Base-by-base conservation (phyloP, 2,888 invertebrate species). In the Torymus texanus region DNA sequence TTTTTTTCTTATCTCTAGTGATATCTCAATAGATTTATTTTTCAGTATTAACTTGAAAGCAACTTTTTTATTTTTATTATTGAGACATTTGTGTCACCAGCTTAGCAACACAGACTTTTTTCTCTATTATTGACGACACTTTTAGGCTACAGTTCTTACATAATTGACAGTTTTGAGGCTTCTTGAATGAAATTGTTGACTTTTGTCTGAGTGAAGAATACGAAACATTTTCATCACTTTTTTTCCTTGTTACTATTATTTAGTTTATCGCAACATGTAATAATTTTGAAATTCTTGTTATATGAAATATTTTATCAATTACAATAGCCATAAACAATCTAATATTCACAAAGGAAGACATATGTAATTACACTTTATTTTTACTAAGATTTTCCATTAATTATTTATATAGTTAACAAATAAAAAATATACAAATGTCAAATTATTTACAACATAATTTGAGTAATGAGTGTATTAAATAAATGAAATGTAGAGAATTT, bases 121-220 rank as follows among this genome's bases (percentile, higher is more conserved):
- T 67, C 65, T 73, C 18, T 41, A 29, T 29, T 41, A 56, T 62
- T 55, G 10, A 65, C 56, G 68, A 67, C 61, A 56, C 66, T 78
- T 78, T 67, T 56, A 78, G 62, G 10, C 61, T 73, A 50, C 16
- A 66, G 55, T 62, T 76, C 61, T 73, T 78, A 78, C 18, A 68
- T 73, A 73, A 78, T 78, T 78, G 50, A 11, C 24, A 78, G 41
- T 78, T 68, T 21, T 62, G 13, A 78, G 68, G 62, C 62, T 73
- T 73, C 73, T 13, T 53, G 50, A 67, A 68, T 73, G 51, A 67
- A 78, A 24, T 62, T 73, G 62, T 73, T 68, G 61, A 78, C 56
- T 78, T 62, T n/a, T 73, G 55, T 18, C 68, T 61, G 59, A 58
- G 62, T 61, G 62, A 61, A 29, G 16, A 56, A 24, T 77, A 12